Evolutionary conservation across 2,797 vertebrate genomes (phyloP).

Genomic region (Chaetodon trifasciatus): DNA sequence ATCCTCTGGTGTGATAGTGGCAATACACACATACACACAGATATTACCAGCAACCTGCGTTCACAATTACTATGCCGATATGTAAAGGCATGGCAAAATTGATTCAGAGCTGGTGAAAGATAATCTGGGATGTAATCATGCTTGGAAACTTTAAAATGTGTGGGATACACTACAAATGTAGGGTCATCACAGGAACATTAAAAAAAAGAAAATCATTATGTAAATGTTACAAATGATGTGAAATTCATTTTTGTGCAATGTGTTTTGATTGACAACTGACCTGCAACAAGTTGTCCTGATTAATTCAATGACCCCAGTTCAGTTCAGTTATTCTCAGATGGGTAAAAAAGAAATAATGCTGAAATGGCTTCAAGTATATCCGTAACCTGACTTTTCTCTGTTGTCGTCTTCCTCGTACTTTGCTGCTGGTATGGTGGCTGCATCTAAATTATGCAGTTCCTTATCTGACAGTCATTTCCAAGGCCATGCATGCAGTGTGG

Average conservation of each 20-base stretch:
- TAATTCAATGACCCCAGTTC: neutral
- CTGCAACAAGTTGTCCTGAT: neutral
- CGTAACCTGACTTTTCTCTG: slow-evolving; percentile 8
- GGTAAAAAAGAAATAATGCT: neutral
- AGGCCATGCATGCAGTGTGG: slow-evolving; percentile 70
- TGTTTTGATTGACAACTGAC: slow-evolving; percentile 10
- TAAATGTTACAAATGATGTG: neutral
- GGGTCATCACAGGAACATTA: neutral
- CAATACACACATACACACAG: slow-evolving; percentile 77
- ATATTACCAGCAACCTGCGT: slow-evolving; percentile 24
- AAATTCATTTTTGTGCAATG: neutral
- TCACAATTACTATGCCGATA: slow-evolving; percentile 2
- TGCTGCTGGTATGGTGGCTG: slow-evolving; percentile 44
- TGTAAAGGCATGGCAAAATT: neutral
- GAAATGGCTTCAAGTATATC: slow-evolving; percentile 26
- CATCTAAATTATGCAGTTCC: slow-evolving; percentile 75
- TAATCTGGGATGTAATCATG: neutral
- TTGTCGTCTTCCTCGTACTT: slow-evolving; percentile 28
- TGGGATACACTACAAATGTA: neutral
- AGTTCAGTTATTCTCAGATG: neutral
- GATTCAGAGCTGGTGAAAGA: neutral
- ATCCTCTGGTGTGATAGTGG: slow-evolving; percentile 82
- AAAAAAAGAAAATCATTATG: neutral
- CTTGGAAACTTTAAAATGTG: neutral
- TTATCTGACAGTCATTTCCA: slow-evolving; percentile 81